Evolutionary conservation across 2,797 vertebrate genomes (phyloP), one percentile per base, ranked within the genome.

Genomic region (Botia almorhae): DNA sequence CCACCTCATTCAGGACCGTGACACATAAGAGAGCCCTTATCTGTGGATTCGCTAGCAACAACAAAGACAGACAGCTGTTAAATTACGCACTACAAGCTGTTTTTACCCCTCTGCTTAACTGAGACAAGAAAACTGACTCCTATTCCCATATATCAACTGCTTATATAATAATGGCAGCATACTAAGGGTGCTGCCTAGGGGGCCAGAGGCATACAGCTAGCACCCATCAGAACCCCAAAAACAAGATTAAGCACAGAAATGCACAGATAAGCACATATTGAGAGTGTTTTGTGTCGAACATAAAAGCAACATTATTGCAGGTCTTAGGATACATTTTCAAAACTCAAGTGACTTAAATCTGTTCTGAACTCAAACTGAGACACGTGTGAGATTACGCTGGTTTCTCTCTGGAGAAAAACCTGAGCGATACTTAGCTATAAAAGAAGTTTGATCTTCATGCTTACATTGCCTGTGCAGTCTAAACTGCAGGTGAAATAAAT

Each of bases 41-140:
- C 33, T 65, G 8, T 23, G 48, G 51, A 75, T 80, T 78, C 83
- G 63, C 71, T 63, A 81, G 58, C 3, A 6, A 81, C 74, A 81
- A 82, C 78, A 60, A 64, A 61, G 51, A 23, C 14, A 64, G 76
- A 83, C 89, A 90, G 82, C 89, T 89, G 90, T 74, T 83, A 53
- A 64, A 33, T 53, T 65, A 69, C 60, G 78, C 33, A 36, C 65
- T 50, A 63, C 74, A 72, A 70, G 55, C 74, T 74, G 81, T 68
- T 84, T 69, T 81, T 53, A 82, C 29, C 79, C 21, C 29, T 69
- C 39, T 60, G 71, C 60, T 64, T 33, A 16, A 56, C 14, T 79
- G 51, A 63, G 48, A 79, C 74, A 82, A 86, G 63, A n/a, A n/a
- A n/a, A n/a, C n/a, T n/a, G n/a, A n/a, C n/a, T n/a, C n/a, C n/a